These are phyloP conservation scores for Polylopha cassiicola DNA, from an alignment of 2,888 invertebrate species.

Conservation along the genomic window DNA sequence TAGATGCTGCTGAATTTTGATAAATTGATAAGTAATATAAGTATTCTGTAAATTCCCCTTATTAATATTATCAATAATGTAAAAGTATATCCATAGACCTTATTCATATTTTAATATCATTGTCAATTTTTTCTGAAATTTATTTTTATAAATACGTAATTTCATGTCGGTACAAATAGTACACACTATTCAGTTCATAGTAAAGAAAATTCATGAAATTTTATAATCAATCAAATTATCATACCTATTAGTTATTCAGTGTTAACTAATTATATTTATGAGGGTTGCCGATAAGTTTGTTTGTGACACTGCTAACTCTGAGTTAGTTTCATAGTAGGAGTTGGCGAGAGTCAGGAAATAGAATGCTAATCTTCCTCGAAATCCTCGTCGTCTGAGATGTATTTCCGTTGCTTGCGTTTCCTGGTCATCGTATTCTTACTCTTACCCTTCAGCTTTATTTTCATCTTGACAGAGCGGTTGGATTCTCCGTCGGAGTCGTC, in stretches of 20 bases:
- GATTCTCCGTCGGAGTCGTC: constrained; percentile 80
- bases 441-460: constrained; percentile 81
- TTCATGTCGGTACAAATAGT: constrained; percentile 5
- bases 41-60: constrained; percentile 4
- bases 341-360: constrained; percentile 12
- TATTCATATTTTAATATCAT: constrained; percentile 13
- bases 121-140: constrained; percentile 12
- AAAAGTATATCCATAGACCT: constrained; percentile 12
- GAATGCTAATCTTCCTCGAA: constrained; percentile 74
- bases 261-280: no score
- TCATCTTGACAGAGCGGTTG: constrained; percentile 82
- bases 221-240: constrained; percentile 4
- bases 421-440: constrained; percentile 71
- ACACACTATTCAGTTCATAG: constrained; percentile 7
- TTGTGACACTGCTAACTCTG: neutral
- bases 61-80: constrained; percentile 2
- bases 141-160: constrained; percentile 9
- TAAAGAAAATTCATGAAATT: constrained; percentile 2
- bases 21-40: constrained; percentile 14
- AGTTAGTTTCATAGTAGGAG: neutral
- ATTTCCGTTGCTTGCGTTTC: constrained; percentile 78
- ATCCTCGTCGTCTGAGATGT: constrained; percentile 81
- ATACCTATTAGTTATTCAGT: constrained; percentile 4
- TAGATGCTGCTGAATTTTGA: no score
- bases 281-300: constrained; percentile 4